Percentiles rank a stretch among this genome's conserved stretches.
Conservation (phyloP, 2,113 vertebrate species). For the Callipepla squamata region DNA sequence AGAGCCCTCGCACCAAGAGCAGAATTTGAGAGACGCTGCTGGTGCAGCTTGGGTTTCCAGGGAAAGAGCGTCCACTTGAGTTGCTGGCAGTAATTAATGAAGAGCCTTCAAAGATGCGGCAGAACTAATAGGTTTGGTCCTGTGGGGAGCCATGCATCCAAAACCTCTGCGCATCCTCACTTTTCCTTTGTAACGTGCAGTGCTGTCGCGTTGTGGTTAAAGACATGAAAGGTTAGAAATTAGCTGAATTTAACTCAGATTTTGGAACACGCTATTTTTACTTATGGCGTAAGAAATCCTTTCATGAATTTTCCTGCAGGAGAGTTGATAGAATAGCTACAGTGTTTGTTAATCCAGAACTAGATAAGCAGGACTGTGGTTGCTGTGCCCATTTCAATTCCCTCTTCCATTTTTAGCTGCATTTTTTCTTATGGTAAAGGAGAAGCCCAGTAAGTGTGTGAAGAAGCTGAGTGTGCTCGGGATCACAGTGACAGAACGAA, state of each 20-base stretch:
- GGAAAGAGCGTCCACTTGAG: background rate
- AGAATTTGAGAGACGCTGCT: background rate
- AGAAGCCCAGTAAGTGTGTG: background rate
- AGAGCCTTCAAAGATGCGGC: accelerated
- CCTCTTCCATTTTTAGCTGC: background rate
- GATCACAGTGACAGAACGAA: background rate
- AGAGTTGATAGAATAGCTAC: background rate
- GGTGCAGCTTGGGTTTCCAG: background rate
- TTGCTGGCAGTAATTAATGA: background rate
- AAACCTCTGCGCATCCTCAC: background rate
- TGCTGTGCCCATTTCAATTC: background rate
- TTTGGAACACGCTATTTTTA: background rate
- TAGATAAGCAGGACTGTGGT: background rate
- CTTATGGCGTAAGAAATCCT: background rate
- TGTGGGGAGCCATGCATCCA: background rate
- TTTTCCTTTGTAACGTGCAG: background rate
- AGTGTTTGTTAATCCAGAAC: background rate
- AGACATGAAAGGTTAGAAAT: background rate
- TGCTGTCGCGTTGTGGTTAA: background rate
- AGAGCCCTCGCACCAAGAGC: background rate
- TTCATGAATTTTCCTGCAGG: background rate
- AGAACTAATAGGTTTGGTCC: accelerated
- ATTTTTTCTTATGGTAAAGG: background rate
- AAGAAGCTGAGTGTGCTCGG: background rate
- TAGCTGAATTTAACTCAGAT: background rate